These are phyloP conservation scores for Phalacrocorax brasilianus DNA, from an alignment of 2,113 vertebrate species.

Conservation along the genomic window DNA sequence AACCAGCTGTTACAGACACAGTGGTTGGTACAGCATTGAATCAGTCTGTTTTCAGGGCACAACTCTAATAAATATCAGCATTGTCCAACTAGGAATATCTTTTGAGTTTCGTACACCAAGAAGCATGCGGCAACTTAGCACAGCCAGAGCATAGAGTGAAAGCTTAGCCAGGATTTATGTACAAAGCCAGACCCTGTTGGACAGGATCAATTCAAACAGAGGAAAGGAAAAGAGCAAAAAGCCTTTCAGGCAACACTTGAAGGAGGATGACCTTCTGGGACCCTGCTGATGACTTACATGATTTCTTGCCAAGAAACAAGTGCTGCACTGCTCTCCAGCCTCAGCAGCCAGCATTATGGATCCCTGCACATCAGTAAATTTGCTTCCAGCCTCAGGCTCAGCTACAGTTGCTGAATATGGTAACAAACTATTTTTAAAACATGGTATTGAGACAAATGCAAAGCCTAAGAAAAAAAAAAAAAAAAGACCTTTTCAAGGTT, in stretches of 20 bases:
- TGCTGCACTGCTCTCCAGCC: background rate
- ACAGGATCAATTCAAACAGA: slow-evolving; percentile 38
- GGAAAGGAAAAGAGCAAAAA: slow-evolving; percentile 25
- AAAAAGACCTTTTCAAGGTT: background rate
- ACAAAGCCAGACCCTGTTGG: slow-evolving; percentile 15
- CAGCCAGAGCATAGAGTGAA: background rate
- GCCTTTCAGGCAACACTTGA: slow-evolving; percentile 35
- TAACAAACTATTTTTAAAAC: background rate
- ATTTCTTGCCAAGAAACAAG: slow-evolving; percentile 53
- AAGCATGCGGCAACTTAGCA: background rate
- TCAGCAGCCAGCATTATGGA: slow-evolving; percentile 1
- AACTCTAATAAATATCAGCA: background rate
- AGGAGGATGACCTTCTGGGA: slow-evolving; percentile 47
- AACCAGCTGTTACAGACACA: background rate
- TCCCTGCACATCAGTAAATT: background rate
- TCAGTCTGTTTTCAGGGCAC: background rate
- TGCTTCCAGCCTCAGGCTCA: background rate
- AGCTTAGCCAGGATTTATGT: slow-evolving; percentile 37
- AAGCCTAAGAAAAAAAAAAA: background rate
- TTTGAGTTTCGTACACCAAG: background rate
- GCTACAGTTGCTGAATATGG: background rate
- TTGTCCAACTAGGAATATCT: background rate
- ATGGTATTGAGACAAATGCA: background rate
- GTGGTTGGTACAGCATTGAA: background rate
- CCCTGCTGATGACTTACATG: slow-evolving; percentile 46